phyloP scores from a whole-genome alignment of 2,888 invertebrate species.

The Gymnocheta viridis region DNA sequence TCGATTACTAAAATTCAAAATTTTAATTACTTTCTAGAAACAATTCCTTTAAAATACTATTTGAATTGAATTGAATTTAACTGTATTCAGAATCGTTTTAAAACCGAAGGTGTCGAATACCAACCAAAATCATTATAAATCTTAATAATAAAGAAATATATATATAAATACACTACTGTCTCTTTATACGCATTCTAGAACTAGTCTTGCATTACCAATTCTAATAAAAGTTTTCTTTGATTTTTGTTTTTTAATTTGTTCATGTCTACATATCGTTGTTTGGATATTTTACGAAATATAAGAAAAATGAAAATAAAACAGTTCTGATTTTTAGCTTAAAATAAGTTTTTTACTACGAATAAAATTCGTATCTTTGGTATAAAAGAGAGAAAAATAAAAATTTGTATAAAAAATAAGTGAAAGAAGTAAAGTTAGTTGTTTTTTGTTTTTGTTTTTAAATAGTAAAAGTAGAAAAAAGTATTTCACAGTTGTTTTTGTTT shows the following conservation, averaged over 20 bases:
- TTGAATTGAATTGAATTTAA: too few species aligned
- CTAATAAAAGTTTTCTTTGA: not conserved
- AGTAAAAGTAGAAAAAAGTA: constrained; percentile 47
- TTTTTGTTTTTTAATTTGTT: not conserved
- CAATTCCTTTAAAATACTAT: too few species aligned
- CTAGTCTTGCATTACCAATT: not conserved
- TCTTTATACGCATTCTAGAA: not conserved
- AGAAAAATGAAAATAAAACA: constrained; percentile 63
- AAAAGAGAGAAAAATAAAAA: constrained; percentile 44
- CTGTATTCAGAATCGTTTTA: too few species aligned
- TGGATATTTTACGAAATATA: constrained; percentile 27
- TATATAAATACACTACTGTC: too few species aligned
- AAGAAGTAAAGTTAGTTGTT: constrained; percentile 8
- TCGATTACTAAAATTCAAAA: too few species aligned
- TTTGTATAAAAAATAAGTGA: constrained; percentile 1
- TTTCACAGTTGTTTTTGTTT: constrained; percentile 59
- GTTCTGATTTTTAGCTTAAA: constrained; percentile 61
- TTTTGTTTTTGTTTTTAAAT: too few species aligned
- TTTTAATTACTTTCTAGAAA: too few species aligned
- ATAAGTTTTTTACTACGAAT: constrained; percentile 70
- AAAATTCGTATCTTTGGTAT: constrained; percentile 73
- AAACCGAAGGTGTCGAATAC: not conserved
- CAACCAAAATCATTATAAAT: too few species aligned
- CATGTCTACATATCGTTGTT: not conserved
- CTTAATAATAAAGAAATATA: too few species aligned